Evolutionary conservation across 2,113 vertebrate genomes (phyloP).

Genomic region (Zosterops japonicus): DNA sequence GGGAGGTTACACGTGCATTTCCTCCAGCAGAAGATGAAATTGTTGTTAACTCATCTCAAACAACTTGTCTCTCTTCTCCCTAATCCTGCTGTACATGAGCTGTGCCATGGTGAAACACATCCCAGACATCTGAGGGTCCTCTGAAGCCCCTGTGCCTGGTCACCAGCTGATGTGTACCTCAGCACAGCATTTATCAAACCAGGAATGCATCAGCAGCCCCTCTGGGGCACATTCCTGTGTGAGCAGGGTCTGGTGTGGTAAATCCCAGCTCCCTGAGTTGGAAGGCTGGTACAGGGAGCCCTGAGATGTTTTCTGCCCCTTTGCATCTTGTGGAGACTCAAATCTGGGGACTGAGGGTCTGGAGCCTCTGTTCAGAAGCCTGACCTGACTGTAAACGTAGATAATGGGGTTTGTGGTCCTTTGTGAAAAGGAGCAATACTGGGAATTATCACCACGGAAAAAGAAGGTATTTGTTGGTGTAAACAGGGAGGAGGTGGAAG

Average conservation of each 20-base stretch:
- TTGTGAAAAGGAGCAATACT: background rate
- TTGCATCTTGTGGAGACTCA: background rate
- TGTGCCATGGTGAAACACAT: background rate
- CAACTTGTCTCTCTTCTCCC: background rate
- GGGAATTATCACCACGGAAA: background rate
- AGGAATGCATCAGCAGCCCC: background rate
- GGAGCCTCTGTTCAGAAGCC: background rate
- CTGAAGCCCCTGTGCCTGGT: background rate
- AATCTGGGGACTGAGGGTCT: background rate
- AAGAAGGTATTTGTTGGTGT: background rate
- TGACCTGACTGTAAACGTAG: background rate
- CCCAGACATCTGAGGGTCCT: too few species aligned
- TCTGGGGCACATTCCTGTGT: background rate
- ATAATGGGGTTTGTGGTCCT: background rate
- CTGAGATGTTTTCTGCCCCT: background rate
- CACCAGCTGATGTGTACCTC: background rate
- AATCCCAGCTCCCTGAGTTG: background rate
- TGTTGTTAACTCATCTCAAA: background rate
- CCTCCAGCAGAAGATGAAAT: background rate
- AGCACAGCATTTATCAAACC: background rate
- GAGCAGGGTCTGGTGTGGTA: background rate
- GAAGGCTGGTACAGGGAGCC: background rate
- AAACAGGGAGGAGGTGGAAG: background rate
- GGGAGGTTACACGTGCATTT: background rate
- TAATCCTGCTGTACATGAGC: background rate